Conservation (phyloP, 2,113 vertebrate species). For the Apteryx mantelli region DNA sequence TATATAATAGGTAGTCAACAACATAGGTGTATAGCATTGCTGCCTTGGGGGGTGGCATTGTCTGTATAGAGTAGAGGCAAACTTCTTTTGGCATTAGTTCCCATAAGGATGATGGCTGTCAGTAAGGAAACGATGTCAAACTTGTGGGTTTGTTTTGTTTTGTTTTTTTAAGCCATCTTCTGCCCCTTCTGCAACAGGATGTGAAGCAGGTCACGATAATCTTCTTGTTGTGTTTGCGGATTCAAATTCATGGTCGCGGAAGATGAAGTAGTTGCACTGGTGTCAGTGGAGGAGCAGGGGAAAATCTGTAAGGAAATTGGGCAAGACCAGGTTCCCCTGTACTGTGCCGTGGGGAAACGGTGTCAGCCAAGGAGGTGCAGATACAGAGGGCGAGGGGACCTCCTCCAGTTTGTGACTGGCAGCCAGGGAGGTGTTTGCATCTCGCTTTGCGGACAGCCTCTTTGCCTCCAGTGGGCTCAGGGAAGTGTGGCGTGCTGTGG, state of each 20-base stretch:
- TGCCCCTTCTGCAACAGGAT: accelerated
- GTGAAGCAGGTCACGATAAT: accelerated
- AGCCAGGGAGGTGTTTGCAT: accelerated
- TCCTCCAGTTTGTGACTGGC: background rate
- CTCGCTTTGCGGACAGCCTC: background rate
- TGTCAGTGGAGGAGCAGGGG: background rate
- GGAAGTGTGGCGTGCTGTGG: accelerated
- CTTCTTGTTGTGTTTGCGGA: background rate
- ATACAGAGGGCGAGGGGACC: background rate
- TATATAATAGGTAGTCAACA: background rate
- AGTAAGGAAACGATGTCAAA: too few relatives aligned
- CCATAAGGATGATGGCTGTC: too few relatives aligned
- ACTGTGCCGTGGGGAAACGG: accelerated
- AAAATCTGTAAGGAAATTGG: background rate
- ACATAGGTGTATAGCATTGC: background rate
- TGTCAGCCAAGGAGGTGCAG: background rate
- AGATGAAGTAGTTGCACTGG: background rate
- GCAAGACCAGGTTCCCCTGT: background rate
- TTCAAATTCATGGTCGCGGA: accelerated
- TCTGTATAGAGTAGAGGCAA: too few relatives aligned
- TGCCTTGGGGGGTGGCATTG: too few relatives aligned
- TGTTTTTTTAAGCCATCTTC: too few relatives aligned
- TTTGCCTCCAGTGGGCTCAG: background rate
- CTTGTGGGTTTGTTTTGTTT: too few relatives aligned
- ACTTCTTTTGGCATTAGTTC: too few relatives aligned